Evolutionary conservation across 2,888 invertebrate species (phyloP), one percentile per base, ranked within the genome.

Genomic region (Sphaerophoria taeniata): DNA sequence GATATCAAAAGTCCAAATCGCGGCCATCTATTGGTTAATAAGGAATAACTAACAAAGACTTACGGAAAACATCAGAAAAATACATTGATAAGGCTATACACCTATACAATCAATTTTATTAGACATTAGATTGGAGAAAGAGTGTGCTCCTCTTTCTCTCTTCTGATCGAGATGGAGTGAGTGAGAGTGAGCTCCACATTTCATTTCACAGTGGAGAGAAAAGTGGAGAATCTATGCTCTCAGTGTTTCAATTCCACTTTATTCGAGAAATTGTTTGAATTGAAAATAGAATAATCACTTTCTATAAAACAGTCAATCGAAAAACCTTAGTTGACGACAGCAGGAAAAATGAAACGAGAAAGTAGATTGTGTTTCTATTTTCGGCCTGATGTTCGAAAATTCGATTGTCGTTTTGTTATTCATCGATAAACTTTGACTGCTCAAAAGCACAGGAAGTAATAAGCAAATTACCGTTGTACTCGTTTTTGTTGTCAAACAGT

Each of bases 1-100:
- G 85, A 85, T 85, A 85, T 81, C 77, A 85, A 85, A 85, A 81
- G 85, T 81, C 77, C 77, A 85, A 85, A 81, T 85, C 81, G 85
- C 85, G 77, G 85, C 76, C 85, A 85, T 85, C 85, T 85, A 85
- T 85, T 85, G 85, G 85, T 74, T 85, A 85, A 85, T 69, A 74
- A 85, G 76, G 77, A 81, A 81, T 39, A 81, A 63, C 58, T 76
- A 81, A 77, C 81, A 63, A 77, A 45, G 49, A 49, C 47, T 49
- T 24, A 49, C 11, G 34, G 49, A 49, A 24, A 34, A 49, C 56
- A 63, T 85, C 81, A 85, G 81, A 63, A 65, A 34, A 49, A 33
- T 3, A 14, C 5, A 49, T 11, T 16, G n/a, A 56, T 24, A 24
- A 24, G 24, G 24, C 24, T 51, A 71, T 71, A 73, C 33, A 77